These are phyloP conservation scores for Andrena chrysosceles DNA, from an alignment of 2,888 invertebrate species.

Conservation along the genomic window DNA sequence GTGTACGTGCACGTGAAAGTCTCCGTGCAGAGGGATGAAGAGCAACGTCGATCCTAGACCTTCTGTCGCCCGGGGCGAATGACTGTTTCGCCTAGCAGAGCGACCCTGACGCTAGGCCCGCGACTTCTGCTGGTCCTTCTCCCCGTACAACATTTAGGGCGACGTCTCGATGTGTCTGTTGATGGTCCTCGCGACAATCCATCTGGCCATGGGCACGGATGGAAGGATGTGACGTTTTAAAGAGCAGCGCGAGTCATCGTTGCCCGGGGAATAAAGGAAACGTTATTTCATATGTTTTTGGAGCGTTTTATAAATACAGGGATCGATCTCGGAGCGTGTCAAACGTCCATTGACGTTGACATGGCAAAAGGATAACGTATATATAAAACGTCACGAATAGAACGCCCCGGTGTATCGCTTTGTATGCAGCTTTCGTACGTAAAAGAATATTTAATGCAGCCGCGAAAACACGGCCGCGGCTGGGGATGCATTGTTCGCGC, in stretches of 20 bases:
- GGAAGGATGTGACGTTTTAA: constrained; percentile 41
- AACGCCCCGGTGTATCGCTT: constrained; percentile 9
- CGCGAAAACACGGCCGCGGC: neutral
- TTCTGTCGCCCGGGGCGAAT: constrained; percentile 56
- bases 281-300: neutral
- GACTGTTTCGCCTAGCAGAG: constrained; percentile 39
- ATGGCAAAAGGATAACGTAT: neutral
- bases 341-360: constrained; percentile 23
- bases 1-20: constrained; percentile 18
- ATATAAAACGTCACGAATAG: constrained; percentile 40
- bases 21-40: constrained; percentile 10
- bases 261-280: constrained; percentile 6
- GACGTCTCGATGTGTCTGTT: constrained; percentile 54
- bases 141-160: constrained; percentile 66
- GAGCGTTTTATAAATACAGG: neutral
- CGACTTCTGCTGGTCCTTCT: constrained; percentile 26
- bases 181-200: constrained; percentile 42
- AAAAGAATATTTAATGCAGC: constrained; percentile 42
- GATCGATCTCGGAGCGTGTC: constrained; percentile 33
- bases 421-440: constrained; percentile 23
- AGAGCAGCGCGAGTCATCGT: constrained; percentile 43
- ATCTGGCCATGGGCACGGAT: constrained; percentile 3
- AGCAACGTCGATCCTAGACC: constrained; percentile 53
- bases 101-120: constrained; percentile 19
- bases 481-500: constrained; percentile 13